These are phyloP conservation scores for Therioaphis trifolii DNA, from an alignment of 2,888 invertebrate species.

Conservation along the genomic window DNA sequence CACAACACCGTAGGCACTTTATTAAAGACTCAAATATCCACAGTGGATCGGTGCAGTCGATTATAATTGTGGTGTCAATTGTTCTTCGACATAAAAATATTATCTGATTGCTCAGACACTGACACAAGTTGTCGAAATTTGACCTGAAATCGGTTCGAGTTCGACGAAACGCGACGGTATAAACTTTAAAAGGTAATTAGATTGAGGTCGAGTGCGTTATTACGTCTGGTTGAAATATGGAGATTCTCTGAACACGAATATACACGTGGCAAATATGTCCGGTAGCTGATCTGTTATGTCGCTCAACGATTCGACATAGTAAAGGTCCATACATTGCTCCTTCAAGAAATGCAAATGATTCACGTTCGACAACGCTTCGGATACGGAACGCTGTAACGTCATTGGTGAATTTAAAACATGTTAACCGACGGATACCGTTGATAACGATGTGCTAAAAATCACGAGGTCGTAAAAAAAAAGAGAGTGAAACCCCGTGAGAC, in stretches of 20 bases:
- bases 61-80: not conserved
- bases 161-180: not conserved
- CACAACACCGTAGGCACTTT: slow-evolving; percentile 1
- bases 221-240: slow-evolving; percentile 13
- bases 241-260: slow-evolving; percentile 4
- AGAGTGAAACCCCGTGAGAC: too few species aligned
- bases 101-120: slow-evolving; percentile 21
- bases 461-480: too few species aligned
- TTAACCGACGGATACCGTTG: too few species aligned
- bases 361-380: slow-evolving; percentile 24
- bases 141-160: not conserved
- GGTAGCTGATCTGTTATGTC: not conserved
- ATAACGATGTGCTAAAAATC: too few species aligned
- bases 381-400: not conserved
- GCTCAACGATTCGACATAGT: not conserved
- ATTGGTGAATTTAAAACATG: too few species aligned
- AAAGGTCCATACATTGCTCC: not conserved
- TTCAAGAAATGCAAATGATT: not conserved
- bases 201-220: not conserved
- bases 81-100: slow-evolving; percentile 11
- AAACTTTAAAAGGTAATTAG: not conserved
- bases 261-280: not conserved
- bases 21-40: not conserved
- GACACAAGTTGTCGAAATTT: slow-evolving; percentile 21
- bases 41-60: too few species aligned